phyloP scores from a whole-genome alignment of 2,888 invertebrate genomes.

The Cabera pusaria region DNA sequence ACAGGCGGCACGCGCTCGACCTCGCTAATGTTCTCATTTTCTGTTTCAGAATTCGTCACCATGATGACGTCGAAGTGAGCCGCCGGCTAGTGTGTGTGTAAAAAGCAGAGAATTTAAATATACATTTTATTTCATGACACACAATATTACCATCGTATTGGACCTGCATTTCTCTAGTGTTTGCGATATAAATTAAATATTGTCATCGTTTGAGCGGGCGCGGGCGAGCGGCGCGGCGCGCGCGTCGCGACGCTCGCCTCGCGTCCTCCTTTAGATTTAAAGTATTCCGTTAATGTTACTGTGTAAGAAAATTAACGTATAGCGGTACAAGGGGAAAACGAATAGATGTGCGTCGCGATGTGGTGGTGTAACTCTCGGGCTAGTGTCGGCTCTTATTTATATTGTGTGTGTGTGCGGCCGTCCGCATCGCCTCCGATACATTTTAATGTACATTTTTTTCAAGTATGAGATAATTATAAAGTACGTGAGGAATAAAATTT shows the following conservation, averaged over 20 bases:
- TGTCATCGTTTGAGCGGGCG: conserved; percentile 76
- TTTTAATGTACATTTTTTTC: conserved; percentile 81
- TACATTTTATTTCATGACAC: conserved; percentile 85
- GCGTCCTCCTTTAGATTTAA: conserved; percentile 77
- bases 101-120: conserved; percentile 85
- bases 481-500: conserved; percentile 75
- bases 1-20: neutral
- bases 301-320: conserved; percentile 76
- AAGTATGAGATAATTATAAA: conserved; percentile 82
- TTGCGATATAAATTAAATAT: conserved; percentile 82
- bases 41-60: conserved; percentile 96
- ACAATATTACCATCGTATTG: conserved; percentile 84
- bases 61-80: conserved; percentile 99
- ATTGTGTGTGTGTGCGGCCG: conserved; percentile 50
- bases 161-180: conserved; percentile 85
- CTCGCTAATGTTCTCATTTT: conserved; percentile 43
- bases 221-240: conserved; percentile 26
- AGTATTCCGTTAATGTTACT: conserved; percentile 82
- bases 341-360: conserved; percentile 75
- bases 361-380: conserved; percentile 62
- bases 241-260: conserved; percentile 45
- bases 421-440: conserved; percentile 56
- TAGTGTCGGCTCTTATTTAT: conserved; percentile 64
- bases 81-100: conserved; percentile 86
- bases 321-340: conserved; percentile 76